Conservation (phyloP, 2,113 vertebrate genomes). For the Vulpes vulpes region DNA sequence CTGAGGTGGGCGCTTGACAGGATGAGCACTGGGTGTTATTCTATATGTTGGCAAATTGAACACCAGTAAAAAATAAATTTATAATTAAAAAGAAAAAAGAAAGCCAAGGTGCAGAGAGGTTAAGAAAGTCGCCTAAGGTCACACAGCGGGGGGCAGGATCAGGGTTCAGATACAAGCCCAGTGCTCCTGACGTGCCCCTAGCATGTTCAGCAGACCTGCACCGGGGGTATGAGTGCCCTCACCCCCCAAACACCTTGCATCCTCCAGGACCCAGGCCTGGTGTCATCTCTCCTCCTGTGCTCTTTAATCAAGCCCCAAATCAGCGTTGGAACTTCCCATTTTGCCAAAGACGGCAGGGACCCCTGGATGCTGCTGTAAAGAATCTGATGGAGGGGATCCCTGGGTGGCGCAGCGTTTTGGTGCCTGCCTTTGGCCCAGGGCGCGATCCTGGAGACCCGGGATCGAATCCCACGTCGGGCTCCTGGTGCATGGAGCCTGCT, state of each 20-base stretch:
- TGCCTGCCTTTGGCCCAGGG: too few relatives aligned
- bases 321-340: not conserved
- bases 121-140: not conserved
- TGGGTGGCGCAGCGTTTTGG: too few relatives aligned
- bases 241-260: not conserved
- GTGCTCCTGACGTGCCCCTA: rapidly evolving
- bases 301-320: not conserved
- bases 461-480: too few relatives aligned
- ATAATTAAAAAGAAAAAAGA: not conserved
- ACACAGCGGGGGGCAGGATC: not conserved
- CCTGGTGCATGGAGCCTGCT: too few relatives aligned
- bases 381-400: not conserved
- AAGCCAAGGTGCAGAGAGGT: not conserved
- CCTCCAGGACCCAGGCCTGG: not conserved
- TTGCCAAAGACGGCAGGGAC: too few relatives aligned
- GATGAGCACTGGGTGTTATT: too few relatives aligned
- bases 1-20: too few relatives aligned
- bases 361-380: not conserved
- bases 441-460: too few relatives aligned
- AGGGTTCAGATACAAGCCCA: not conserved
- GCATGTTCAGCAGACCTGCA: not conserved
- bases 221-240: rapidly evolving
- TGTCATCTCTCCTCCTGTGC: not conserved
- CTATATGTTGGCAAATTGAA: too few relatives aligned
- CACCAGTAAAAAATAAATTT: too few relatives aligned